phyloP scores from a whole-genome alignment of 2,888 invertebrate genomes.

The Pachliopta kotzebuea region DNA sequence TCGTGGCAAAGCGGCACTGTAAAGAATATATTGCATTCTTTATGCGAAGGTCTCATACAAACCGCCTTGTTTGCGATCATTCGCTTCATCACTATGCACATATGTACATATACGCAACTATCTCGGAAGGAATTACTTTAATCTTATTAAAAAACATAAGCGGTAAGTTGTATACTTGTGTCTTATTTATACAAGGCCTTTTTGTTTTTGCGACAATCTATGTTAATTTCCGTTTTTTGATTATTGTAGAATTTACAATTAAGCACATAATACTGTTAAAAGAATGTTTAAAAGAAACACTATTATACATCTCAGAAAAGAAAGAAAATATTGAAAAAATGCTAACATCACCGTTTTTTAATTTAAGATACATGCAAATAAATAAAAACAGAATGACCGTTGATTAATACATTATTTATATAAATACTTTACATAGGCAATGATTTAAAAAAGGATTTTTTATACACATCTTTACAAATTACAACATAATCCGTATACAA shows the following conservation, averaged over 20 bases:
- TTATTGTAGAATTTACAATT: neutral
- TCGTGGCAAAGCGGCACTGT: conserved; percentile 51
- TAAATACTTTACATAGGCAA: neutral
- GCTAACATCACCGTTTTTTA: neutral
- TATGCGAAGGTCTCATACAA: conserved; percentile 16
- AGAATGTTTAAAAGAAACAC: neutral
- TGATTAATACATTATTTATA: neutral
- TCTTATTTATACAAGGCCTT: neutral
- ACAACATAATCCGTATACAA: conserved; percentile 8
- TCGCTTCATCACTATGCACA: conserved; percentile 21
- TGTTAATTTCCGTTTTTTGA: neutral
- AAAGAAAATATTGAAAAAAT: neutral
- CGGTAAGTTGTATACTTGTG: neutral
- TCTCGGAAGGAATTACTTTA: conserved; percentile 22
- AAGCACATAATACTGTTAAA: too few species aligned
- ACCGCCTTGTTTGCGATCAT: conserved; percentile 21
- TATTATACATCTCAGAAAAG: neutral
- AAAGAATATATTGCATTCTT: conserved; percentile 54
- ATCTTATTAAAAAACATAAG: conserved; percentile 3
- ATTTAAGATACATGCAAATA: too few species aligned
- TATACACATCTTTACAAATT: neutral
- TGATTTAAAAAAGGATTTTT: neutral
- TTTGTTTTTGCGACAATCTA: neutral
- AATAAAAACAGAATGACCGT: neutral
- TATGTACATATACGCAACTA: conserved; percentile 14